phyloP scores from a whole-genome alignment of 1,140 invertebrate species.

The Caenorhabditis brenneri region DNA sequence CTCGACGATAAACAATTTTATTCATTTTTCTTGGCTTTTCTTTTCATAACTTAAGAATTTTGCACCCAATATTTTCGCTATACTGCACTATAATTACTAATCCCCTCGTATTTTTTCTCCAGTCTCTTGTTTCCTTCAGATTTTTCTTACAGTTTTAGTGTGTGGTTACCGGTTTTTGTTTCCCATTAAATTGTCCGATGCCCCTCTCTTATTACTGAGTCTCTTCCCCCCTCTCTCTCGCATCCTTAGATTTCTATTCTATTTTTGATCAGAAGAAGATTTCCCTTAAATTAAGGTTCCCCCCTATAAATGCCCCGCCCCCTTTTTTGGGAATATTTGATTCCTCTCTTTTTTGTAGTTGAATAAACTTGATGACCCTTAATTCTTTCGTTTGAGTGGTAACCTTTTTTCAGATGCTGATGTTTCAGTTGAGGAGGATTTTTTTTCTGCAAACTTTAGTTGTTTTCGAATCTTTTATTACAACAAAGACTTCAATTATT shows the following conservation, averaged over 20 bases:
- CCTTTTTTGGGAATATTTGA: too few relatives aligned
- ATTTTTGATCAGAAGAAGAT: background rate
- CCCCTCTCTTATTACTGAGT: background rate
- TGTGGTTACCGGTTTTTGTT: conserved; percentile 13
- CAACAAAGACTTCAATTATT: too few relatives aligned
- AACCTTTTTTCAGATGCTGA: too few relatives aligned
- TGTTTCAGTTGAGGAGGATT: too few relatives aligned
- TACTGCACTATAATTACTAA: background rate
- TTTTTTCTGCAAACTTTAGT: too few relatives aligned
- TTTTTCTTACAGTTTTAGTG: background rate
- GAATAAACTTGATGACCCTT: too few relatives aligned
- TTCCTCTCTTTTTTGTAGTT: too few relatives aligned
- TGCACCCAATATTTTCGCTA: too few relatives aligned
- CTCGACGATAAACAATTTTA: background rate
- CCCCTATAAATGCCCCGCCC: background rate
- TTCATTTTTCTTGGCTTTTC: background rate
- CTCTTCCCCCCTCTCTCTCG: too few relatives aligned
- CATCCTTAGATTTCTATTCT: background rate
- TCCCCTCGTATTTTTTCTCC: background rate
- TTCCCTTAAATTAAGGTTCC: conserved; percentile 20
- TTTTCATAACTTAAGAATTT: background rate
- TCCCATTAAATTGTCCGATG: background rate
- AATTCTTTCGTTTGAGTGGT: too few relatives aligned
- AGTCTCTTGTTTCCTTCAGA: background rate
- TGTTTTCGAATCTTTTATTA: too few relatives aligned